A percentile compares a stretch with the other conserved stretches of the same genome.
These are phyloP conservation scores for Anaspis maculata DNA, from an alignment of 2,888 invertebrate genomes.

Conservation along the genomic window DNA sequence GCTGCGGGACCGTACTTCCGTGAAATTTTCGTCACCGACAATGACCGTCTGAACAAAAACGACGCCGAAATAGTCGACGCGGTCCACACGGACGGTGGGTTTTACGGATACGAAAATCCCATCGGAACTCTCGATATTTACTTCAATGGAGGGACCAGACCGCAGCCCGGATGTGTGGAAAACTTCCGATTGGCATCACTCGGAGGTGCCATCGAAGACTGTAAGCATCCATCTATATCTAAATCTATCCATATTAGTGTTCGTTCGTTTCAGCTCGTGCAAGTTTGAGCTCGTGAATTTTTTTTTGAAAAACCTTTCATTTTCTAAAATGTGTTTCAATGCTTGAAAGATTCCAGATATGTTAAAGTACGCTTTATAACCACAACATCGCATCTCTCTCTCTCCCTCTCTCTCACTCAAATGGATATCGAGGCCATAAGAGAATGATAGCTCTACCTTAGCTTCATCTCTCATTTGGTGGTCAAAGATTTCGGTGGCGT, in stretches of 20 bases:
- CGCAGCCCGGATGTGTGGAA: constrained; percentile 58
- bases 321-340: constrained; percentile 10
- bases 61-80: constrained; percentile 70
- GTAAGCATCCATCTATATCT: constrained; percentile 3
- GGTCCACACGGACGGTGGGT: constrained; percentile 62
- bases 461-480: too few relatives aligned
- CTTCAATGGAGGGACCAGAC: constrained; percentile 55
- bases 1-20: constrained; percentile 39
- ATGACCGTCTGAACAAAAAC: constrained; percentile 55
- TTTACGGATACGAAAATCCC: constrained; percentile 51
- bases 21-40: constrained; percentile 2
- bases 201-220: constrained; percentile 6
- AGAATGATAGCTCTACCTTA: too few relatives aligned
- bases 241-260: too few relatives aligned
- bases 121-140: constrained; percentile 68
- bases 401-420: too few relatives aligned
- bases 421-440: too few relatives aligned
- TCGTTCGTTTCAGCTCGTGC: too few relatives aligned
- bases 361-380: too few relatives aligned
- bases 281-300: background rate
- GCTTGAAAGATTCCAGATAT: too few relatives aligned
- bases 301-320: constrained; percentile 1
- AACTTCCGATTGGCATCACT: constrained; percentile 2
- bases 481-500: too few relatives aligned
- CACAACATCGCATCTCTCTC: too few relatives aligned